Evolutionary conservation across 2,888 invertebrate genomes (phyloP), one percentile per base, ranked within the genome.

Genomic region (Buathra laborator): DNA sequence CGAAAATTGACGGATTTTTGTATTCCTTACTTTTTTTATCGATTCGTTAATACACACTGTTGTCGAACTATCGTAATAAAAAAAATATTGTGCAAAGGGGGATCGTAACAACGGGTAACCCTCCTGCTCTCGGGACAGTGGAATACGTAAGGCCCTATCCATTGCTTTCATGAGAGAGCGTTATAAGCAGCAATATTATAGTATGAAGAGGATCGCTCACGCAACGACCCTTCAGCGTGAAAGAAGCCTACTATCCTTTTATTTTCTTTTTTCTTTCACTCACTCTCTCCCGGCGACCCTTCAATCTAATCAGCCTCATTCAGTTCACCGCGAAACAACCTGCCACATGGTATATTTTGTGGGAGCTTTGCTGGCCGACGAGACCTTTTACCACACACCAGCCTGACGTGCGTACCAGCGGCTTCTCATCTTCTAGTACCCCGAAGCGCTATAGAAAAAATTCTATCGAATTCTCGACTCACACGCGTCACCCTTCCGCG

Each of bases 231-330:
- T 91, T 90, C 87, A 80, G 71, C 84, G 86, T 86, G 84, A 86
- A 89, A 88, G 88, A 87, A 88, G 87, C 88, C 87, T 12, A 19
- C 37, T 19, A 68, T 72, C 81, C 84, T 83, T 82, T 78, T 81
- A 76, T 67, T 66, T 59, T 67, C 56, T 66, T 46, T 68, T 24
- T 74, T 80, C 87, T 82, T 82, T 82, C 81, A n/a, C 37, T 37
- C 44, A 43, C 59, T 46, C 56, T 44, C 56, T 83, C 70, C 62
- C 37, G 83, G 78, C 81, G 84, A 88, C 91, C 90, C 92, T 92
- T 91, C 90, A 88, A 91, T 91, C 91, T 92, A 92, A 92, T 92
- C 91, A 92, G 91, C 89, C 89, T 91, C 90, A 91, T 92, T 92
- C 92, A 91, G 87, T 87, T 83, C 83, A 89, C 91, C 91, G 88